Evolutionary conservation across 1,140 invertebrate species (phyloP).

Genomic region (Tetramorium alpestre): DNA sequence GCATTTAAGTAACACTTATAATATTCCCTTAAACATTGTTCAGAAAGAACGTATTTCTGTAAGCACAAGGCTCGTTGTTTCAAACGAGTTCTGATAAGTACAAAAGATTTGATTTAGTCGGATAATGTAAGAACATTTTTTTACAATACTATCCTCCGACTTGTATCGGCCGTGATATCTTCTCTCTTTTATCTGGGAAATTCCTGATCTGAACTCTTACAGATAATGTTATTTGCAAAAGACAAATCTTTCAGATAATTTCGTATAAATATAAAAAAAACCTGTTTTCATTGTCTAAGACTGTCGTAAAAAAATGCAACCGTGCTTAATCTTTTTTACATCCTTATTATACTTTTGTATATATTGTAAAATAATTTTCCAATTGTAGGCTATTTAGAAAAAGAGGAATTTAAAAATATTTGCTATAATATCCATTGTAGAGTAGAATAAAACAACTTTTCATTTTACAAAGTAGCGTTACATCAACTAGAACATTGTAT

Average conservation of each 20-base stretch:
- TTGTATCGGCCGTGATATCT: background rate
- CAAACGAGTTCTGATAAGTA: conserved; percentile 68
- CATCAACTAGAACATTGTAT: conserved; percentile 48
- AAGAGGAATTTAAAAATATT: conserved; percentile 31
- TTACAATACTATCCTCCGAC: conserved; percentile 32
- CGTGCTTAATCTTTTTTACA: conserved; percentile 48
- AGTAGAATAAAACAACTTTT: conserved; percentile 14
- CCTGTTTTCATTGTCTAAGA: conserved; percentile 17
- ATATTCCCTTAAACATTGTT: conserved; percentile 44
- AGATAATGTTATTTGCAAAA: conserved; percentile 11
- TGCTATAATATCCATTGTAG: conserved; percentile 9
- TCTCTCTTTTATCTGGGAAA: conserved; percentile 60
- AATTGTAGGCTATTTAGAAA: conserved; percentile 74
- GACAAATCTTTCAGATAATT: conserved; percentile 60
- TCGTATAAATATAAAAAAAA: conserved; percentile 35
- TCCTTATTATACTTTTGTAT: conserved; percentile 79
- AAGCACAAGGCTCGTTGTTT: conserved; percentile 43
- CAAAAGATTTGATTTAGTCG: conserved; percentile 64
- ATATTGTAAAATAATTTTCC: conserved; percentile 81
- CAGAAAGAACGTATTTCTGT: conserved; percentile 9
- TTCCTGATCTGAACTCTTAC: background rate
- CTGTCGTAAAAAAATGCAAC: conserved; percentile 51
- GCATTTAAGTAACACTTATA: conserved; percentile 53
- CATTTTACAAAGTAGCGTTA: conserved; percentile 34
- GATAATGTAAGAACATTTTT: conserved; percentile 55